These are phyloP conservation scores for Acanthaster planci DNA, from an alignment of 35 echinoderm and acorn worm species.

Conservation along the genomic window DNA sequence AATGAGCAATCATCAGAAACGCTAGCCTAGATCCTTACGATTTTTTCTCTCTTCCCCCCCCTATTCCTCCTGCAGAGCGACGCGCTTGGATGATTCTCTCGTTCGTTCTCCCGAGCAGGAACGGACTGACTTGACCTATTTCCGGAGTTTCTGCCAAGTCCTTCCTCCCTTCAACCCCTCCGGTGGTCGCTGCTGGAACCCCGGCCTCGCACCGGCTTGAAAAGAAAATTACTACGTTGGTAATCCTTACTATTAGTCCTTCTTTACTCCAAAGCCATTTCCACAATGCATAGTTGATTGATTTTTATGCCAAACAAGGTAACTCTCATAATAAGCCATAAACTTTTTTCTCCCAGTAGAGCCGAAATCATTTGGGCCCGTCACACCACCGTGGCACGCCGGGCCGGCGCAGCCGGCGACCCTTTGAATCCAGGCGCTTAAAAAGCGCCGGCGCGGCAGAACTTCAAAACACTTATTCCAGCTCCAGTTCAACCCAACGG, in stretches of 20 bases:
- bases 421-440: constrained; percentile 4
- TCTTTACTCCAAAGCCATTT: constrained; percentile 20
- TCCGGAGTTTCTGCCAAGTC: neutral
- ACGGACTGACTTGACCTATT: constrained; percentile 9
- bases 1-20: neutral
- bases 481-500: constrained; percentile 1
- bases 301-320: constrained; percentile 34
- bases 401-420: neutral
- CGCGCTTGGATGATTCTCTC: constrained; percentile 5
- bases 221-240: constrained; percentile 21
- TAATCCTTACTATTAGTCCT: constrained; percentile 26
- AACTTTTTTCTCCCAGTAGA: constrained; percentile 1
- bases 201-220: neutral
- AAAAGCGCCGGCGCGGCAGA: constrained; percentile 21
- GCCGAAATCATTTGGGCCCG: neutral
- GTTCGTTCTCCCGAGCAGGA: constrained; percentile 16
- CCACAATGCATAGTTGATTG: constrained; percentile 29
- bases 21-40: no score
- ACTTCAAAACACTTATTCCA: constrained; percentile 25
- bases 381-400: neutral
- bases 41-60: no score
- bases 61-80: neutral
- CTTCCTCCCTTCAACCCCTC: constrained; percentile 3
- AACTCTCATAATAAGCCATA: neutral
- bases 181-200: neutral